phyloP scores from a whole-genome alignment of 1,140 invertebrate genomes.

The Chironomus striatipennis region DNA sequence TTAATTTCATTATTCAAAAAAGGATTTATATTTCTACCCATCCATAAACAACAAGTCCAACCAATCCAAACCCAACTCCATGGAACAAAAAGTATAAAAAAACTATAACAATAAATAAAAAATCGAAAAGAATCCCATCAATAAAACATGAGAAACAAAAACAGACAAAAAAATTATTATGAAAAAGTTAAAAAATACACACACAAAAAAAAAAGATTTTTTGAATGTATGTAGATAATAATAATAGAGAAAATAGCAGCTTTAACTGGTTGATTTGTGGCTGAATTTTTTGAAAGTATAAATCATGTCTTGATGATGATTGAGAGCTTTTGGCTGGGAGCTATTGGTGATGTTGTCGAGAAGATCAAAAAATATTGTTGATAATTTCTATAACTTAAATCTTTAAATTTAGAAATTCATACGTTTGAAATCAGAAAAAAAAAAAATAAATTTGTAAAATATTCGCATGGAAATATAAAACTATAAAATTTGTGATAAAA shows the following conservation, averaged over 20 bases:
- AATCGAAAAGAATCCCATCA: slow-evolving; percentile 8
- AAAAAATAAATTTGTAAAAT: too few relatives aligned
- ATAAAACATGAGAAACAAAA: neutral
- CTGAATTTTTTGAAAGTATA: neutral
- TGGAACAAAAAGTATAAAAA: neutral
- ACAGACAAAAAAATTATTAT: neutral
- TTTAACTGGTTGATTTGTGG: slow-evolving; percentile 8
- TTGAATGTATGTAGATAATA: slow-evolving; percentile 14
- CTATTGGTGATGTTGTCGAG: neutral
- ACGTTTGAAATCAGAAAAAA: too few relatives aligned
- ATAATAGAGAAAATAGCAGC: slow-evolving; percentile 1
- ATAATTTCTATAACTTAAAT: too few relatives aligned
- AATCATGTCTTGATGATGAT: neutral
- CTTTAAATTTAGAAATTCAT: too few relatives aligned
- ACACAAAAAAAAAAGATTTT: neutral
- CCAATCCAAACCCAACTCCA: too few relatives aligned
- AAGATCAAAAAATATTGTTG: neutral
- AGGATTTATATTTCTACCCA: neutral
- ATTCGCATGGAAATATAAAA: too few relatives aligned
- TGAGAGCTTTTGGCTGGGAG: neutral
- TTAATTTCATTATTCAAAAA: neutral
- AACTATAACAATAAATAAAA: neutral
- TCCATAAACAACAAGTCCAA: neutral
- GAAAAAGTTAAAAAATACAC: neutral
- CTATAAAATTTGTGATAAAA: too few relatives aligned